Evolutionary conservation across 1,140 invertebrate species (phyloP), one percentile per base, ranked within the genome.

Genomic region (Diorhabda carinulata): DNA sequence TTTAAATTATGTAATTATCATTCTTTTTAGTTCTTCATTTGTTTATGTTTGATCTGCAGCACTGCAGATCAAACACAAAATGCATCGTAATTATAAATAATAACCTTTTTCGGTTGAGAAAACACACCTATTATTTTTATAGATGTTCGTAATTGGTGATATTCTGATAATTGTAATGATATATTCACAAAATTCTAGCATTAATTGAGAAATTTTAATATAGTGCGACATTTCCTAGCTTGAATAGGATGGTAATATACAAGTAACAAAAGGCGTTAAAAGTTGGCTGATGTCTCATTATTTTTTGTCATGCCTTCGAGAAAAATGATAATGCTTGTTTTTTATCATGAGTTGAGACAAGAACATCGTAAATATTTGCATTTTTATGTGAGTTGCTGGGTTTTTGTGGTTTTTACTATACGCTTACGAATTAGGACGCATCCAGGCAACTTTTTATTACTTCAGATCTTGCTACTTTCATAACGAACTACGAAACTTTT

Each of bases 231-330:
- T 71, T 73, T 73, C 61, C 69, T 60, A 60, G 57, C 61, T 67
- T 69, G 60, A 61, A 58, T 43, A 47, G 61, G 66, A 66, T 62
- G 67, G 67, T 60, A 66, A 74, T 70, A 71, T 67, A 67, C 73
- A 72, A 75, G 73, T 75, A 52, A 73, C 73, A 67, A 67, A 73
- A 67, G 64, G 73, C 69, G 70, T 75, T 75, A 75, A 75, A 75
- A 75, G 66, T 75, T 75, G 70, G 68, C 63, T 70, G 61, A 75
- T 72, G 72, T 72, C 72, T 75, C 74, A 75, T 75, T 75, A 73
- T 75, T 75, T 75, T 75, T 73, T 73, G 72, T 73, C 62, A 57
- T 69, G 68, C 72, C 72, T 73, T 73, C 70, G 70, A 73, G 72
- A 72, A 69, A 70, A 70, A 75, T 73, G 70, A 72, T 75, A 75